Conservation (phyloP, 64 coral and sea anemone genomes). For the Stylophora pistillata region DNA sequence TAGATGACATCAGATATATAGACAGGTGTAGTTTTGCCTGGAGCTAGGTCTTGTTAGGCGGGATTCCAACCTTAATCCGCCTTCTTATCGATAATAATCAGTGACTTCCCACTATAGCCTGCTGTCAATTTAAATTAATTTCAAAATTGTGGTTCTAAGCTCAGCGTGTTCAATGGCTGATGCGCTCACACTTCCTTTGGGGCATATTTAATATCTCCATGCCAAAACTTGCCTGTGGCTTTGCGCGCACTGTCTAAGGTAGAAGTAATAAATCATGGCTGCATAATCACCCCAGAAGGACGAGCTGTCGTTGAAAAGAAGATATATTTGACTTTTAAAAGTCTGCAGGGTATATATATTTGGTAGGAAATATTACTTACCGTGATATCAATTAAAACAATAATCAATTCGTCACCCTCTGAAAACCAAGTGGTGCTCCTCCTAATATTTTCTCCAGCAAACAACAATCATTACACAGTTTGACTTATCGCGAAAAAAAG, state of each 20-base stretch:
- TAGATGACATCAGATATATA: not conserved
- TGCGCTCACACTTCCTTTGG: not conserved
- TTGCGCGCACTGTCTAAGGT: not conserved
- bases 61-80: not conserved
- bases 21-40: not conserved
- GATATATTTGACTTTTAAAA: not conserved
- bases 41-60: not conserved
- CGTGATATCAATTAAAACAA: not conserved
- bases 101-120: not conserved
- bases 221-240: not conserved
- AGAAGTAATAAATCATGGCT: not conserved
- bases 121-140: not conserved
- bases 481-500: not conserved
- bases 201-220: not conserved
- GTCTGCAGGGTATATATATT: not conserved
- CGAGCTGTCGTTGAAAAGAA: not conserved
- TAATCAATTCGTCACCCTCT: not conserved
- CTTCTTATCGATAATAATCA: not conserved
- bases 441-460: not conserved
- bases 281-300: not conserved
- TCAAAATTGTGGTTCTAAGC: not conserved
- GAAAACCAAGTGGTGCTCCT: not conserved
- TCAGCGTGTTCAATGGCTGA: not conserved
- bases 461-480: too few relatives aligned
- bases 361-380: not conserved